Evolutionary conservation across 2,113 vertebrate genomes (phyloP), one percentile per base, ranked within the genome.

Genomic region (Ailuropoda melanoleuca): DNA sequence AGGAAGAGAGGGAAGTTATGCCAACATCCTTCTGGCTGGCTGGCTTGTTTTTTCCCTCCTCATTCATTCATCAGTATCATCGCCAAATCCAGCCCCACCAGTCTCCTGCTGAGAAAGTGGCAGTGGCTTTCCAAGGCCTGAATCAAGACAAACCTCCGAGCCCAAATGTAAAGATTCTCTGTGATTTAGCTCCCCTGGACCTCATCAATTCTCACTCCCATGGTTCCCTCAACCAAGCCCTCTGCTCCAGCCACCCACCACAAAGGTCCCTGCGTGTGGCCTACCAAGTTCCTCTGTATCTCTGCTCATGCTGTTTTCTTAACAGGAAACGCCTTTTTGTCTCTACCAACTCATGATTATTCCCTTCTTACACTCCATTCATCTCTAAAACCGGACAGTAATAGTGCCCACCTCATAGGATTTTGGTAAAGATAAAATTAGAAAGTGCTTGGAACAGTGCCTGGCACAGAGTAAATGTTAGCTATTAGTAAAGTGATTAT

Each of bases 351-450:
- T 95, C 78, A 83, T 91, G 66, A 46, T 53, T 86, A 93, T 48
- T 75, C 70, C 77, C 48, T 39, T 91, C 91, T 95, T 83, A 75
- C n/a, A 46, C 84, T 92, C 78, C 80, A 90, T 70, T 97, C 62
- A 94, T 92, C 88, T 97, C 83, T 84, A 95, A 93, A 92, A 96
- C 19, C 89, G 74, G 55, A 95, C 34, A 84, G 94, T 64, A 84
- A 87, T 84, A 70, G 87, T 34, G 80, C 88, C 80, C 80, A 75
- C 87, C 50, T 95, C 80, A 43, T 2, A 93, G 72, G 68, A 85
- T 29, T 96, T 96, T 95, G 95, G 90, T 92, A 90, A 94, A 83
- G 90, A 90, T 88, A 96, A 97, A 97, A 90, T 95, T 88, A 97
- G 95, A 94, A 96, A 89, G 53, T 64, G 11, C 74, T 90, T 93